phyloP scores from a whole-genome alignment of 2,113 vertebrate genomes.

The Pandion haliaetus region DNA sequence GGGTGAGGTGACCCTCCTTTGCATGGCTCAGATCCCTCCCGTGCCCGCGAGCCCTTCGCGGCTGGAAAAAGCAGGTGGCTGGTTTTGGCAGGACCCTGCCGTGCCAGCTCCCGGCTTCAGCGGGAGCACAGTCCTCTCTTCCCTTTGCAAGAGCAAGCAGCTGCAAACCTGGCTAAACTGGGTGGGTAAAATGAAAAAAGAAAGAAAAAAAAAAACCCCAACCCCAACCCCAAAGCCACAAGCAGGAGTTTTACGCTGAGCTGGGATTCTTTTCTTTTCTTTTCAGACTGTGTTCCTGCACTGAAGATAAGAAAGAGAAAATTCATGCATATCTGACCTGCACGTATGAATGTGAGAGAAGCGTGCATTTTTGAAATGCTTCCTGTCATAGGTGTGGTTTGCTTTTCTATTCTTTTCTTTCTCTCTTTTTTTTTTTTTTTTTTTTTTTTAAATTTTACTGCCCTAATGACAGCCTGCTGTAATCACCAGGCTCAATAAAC shows the following conservation, averaged over 20 bases:
- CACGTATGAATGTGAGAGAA: neutral
- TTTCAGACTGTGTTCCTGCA: neutral
- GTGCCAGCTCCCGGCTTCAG: accelerated
- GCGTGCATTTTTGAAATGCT: constrained; percentile 47
- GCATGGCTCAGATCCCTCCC: neutral
- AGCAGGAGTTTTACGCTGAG: neutral
- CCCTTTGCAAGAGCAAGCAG: neutral
- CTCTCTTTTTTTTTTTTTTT: neutral
- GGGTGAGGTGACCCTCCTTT: neutral
- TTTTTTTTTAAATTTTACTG: neutral
- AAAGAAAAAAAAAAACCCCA: accelerated
- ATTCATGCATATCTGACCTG: neutral
- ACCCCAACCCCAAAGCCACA: neutral
- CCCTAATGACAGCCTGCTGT: constrained; percentile 14
- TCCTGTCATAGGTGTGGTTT: constrained; percentile 57
- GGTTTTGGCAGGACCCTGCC: neutral
- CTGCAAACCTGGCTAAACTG: neutral
- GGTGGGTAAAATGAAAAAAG: neutral
- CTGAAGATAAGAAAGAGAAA: neutral
- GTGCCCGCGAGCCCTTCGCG: accelerated
- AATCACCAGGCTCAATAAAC: constrained; percentile 18
- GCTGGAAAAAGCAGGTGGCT: neutral
- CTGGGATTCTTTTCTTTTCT: neutral
- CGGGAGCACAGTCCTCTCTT: neutral
- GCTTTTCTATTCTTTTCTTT: neutral